Conservation (phyloP, 2,888 invertebrate species). For the Allygus modestus region DNA sequence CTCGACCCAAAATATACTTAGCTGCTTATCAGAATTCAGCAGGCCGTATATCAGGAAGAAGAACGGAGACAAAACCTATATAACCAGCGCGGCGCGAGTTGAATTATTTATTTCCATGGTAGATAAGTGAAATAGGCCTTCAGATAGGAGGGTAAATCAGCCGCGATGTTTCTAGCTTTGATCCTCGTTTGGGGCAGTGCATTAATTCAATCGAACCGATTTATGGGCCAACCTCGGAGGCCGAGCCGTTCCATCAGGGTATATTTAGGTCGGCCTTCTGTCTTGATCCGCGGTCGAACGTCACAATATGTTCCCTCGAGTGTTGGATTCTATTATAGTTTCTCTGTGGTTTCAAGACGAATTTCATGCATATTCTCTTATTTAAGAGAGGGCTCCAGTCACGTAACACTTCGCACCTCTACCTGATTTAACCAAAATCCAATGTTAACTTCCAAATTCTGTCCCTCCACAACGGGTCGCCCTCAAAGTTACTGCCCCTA, state of each 20-base stretch:
- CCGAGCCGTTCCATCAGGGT: background rate
- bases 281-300: background rate
- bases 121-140: conserved; percentile 36
- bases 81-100: background rate
- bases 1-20: background rate
- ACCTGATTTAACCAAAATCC: too few relatives aligned
- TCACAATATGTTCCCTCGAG: background rate
- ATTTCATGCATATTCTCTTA: too few relatives aligned
- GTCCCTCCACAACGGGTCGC: too few relatives aligned
- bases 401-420: too few relatives aligned
- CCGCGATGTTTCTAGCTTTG: conserved; percentile 4
- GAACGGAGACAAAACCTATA: background rate
- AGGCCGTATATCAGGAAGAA: background rate
- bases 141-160: conserved; percentile 4
- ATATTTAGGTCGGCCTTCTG: conserved; percentile 22
- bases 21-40: background rate
- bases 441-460: too few relatives aligned
- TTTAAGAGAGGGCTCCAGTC: too few relatives aligned
- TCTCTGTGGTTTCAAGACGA: too few relatives aligned
- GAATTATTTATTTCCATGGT: conserved; percentile 13
- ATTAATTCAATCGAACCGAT: conserved; percentile 15
- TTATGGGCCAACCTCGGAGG: background rate
- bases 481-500: too few relatives aligned
- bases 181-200: conserved; percentile 7
- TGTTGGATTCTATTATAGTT: background rate